Base-by-base conservation (phyloP, 2,113 vertebrate genomes). In the Forbesichthys papilliferus region DNA sequence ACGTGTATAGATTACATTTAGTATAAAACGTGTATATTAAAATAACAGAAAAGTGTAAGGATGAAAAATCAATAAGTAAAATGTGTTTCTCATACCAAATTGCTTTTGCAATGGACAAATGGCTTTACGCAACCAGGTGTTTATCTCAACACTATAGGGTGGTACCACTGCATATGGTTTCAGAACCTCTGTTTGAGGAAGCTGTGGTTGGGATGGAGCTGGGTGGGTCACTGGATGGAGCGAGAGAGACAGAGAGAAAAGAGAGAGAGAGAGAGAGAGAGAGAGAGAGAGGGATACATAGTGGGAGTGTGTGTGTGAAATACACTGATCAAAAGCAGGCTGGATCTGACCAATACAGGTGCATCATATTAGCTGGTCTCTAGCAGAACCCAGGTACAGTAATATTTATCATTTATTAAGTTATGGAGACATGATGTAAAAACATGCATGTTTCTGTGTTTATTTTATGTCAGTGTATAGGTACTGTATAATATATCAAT, bases 151-250 rank as follows among this genome's bases (percentile, higher is more conserved):
- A 14, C 3, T 1, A 27, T 27, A 51, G 20, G 42, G 20, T 63
- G 4, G n/a, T 64, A 61, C 4, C 12, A 4, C 20, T 13, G 7
- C 4, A 9, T 46, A 10, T 55, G 8, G 27, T 64, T 73, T 68
- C 49, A 64, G 73, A 71, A 75, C 33, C 52, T 75, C 57, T 0
- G 0, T 82, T 79, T 84, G 68, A 62, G 82, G 86, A 90, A 88
- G 84, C 18, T 86, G 86, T 66, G 85, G 80, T 82, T 52, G 13
- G 33, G 11, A 53, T n/a, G n/a, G 13, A n/a, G 60, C 11, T 33
- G 48, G 69, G 59, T 61, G 59, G 59, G n/a, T 14, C 16, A 0
- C 12, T 34, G 54, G 66, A 61, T 36, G 63, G n/a, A 46, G 9
- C 11, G 11, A 7, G 5, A 36, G 49, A 63, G 68, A 54, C 57